Conservation (phyloP, 2,797 vertebrate genomes). For the Anableps anableps region DNA sequence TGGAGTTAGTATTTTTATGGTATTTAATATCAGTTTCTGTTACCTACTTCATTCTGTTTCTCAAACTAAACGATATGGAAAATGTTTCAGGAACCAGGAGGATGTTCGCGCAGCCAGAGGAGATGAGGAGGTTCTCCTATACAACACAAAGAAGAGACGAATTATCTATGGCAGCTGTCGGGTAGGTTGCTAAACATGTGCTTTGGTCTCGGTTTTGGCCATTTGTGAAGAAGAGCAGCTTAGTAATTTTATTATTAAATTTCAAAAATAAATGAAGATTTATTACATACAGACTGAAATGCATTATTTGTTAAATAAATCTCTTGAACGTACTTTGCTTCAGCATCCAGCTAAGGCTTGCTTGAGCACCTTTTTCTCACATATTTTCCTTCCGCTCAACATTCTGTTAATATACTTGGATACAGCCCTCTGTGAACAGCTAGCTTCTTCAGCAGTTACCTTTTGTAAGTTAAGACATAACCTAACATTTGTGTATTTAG, state of each 20-base stretch:
- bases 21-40: background rate
- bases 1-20: background rate
- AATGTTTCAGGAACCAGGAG: slow-evolving; percentile 85
- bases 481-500: background rate
- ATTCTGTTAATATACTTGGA: background rate
- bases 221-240: background rate
- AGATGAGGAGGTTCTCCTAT: slow-evolving; percentile 89
- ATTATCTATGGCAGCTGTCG: slow-evolving; percentile 80
- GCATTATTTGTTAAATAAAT: background rate
- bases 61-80: background rate
- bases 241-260: background rate
- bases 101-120: slow-evolving; percentile 86
- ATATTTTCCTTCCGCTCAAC: background rate
- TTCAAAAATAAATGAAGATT: background rate
- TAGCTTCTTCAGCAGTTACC: background rate
- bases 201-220: slow-evolving; percentile 3
- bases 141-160: slow-evolving; percentile 85
- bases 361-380: background rate
- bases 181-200: slow-evolving; percentile 56
- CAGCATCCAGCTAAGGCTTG: background rate
- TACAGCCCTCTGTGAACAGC: background rate
- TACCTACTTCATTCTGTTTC: background rate
- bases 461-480: background rate
- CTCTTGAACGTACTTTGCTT: background rate
- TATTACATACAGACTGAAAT: background rate